Percentiles rank a stretch among this genome's conserved stretches.
phyloP scores from a whole-genome alignment of 2,113 vertebrate species.

The Oreotrochilus melanogaster region DNA sequence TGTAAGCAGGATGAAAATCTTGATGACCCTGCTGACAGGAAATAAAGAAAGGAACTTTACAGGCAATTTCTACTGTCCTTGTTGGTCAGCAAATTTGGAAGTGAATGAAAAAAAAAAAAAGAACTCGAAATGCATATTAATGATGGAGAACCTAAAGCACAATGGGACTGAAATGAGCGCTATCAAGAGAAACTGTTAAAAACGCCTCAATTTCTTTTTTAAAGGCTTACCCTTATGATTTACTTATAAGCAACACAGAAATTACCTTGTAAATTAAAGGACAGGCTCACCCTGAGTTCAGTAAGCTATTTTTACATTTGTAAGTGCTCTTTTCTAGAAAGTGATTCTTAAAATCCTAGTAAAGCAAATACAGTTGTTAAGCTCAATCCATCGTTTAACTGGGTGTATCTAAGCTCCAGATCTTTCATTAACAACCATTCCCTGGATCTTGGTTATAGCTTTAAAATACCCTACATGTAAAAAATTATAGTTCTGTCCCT shows the following conservation, averaged over 20 bases:
- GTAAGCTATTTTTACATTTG: no score
- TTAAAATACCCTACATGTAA: neutral
- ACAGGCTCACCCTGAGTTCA: neutral
- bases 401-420: neutral
- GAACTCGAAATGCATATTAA: constrained; percentile 56
- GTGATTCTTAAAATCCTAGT: neutral
- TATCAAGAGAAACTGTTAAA: neutral
- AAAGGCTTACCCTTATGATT: neutral
- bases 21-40: constrained; percentile 35
- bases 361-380: constrained; percentile 12
- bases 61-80: constrained; percentile 58
- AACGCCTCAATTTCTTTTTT: neutral
- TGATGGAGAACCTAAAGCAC: neutral
- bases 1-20: neutral
- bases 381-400: neutral
- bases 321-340: constrained; percentile 2
- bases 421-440: neutral
- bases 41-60: constrained; percentile 50
- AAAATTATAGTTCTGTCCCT: neutral
- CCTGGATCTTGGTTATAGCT: neutral
- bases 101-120: constrained; percentile 13
- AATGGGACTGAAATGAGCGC: neutral
- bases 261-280: neutral
- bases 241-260: neutral
- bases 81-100: constrained; percentile 59